Evolutionary conservation across 2,797 vertebrate species (phyloP), one percentile per base, ranked within the genome.

Genomic region (Sebastolobus alascanus): DNA sequence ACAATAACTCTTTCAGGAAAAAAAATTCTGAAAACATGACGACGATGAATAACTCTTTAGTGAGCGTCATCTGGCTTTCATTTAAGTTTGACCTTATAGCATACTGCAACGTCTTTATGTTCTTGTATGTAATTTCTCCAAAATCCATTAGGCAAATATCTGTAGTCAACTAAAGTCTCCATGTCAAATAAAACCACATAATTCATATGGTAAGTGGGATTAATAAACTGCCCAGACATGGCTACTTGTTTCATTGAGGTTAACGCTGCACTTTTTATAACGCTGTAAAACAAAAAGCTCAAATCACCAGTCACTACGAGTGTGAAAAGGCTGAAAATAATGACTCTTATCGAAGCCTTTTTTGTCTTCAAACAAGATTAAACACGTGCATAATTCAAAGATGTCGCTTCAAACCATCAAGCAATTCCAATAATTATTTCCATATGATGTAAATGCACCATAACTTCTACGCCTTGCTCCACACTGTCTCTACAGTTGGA

Each of bases 381-480:
- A 81, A 69, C 43, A 70, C 61, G 63, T 63, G 43, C 27, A 22
- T 35, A 29, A 27, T 40, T 84, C 4, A 67, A 76, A 81, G 54
- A 20, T 6, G 27, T 37, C 40, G 27, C 46, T 65, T 63, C 38
- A 9, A 69, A 67, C 12, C 3, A 75, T 73, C 16, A 80, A 43
- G 8, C 8, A 73, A 38, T 65, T 33, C 18, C 4, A 66, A 22
- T 73, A 72, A 75, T 73, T 46, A 78, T 74, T 87, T 60, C 67
- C 58, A 73, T 67, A 46, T 46, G 52, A 58, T 43, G 29, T 3
- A 37, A 68, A 59, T 22, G 61, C 22, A 72, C 29, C 33, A 25
- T 46, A 37, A 54, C 25, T 18, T 54, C 12, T 16, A 58, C 73
- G 31, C 20, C 59, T n/a, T 43, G 38, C n/a, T 25, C 16, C 11